A percentile compares a stretch with the other conserved stretches of the same genome.
Evolutionary conservation across 1,140 invertebrate genomes (phyloP).

Genomic region (Monochamus saltuarius): DNA sequence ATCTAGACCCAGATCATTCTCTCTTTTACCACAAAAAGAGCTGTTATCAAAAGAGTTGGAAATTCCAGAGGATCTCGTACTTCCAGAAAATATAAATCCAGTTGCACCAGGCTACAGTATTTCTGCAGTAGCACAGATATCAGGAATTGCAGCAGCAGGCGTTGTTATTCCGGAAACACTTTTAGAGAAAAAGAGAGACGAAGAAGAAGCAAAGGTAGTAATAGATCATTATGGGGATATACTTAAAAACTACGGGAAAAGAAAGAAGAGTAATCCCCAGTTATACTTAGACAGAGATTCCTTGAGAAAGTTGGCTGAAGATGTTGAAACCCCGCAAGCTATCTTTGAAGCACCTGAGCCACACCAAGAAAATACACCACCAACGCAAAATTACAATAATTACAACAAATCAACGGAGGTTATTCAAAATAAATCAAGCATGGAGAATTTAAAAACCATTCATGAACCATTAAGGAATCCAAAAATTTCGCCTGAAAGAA

Average conservation of each 20-base stretch:
- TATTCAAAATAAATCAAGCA: too few relatives aligned
- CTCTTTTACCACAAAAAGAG: slow-evolving; percentile 15
- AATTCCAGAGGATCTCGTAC: slow-evolving; percentile 6
- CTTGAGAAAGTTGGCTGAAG: slow-evolving; percentile 46
- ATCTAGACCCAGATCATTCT: slow-evolving; percentile 17
- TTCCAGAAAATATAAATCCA: slow-evolving; percentile 12
- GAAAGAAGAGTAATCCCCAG: slow-evolving; percentile 48
- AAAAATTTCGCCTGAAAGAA: too few relatives aligned
- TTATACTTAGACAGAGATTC: slow-evolving; percentile 21
- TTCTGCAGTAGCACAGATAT: slow-evolving; percentile 37
- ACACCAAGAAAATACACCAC: too few relatives aligned
- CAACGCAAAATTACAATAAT: too few relatives aligned
- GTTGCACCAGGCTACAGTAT: slow-evolving; percentile 27
- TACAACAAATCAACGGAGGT: too few relatives aligned
- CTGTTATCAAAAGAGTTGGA: neutral
- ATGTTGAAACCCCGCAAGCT: slow-evolving; percentile 15
- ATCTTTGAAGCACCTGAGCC: too few relatives aligned
- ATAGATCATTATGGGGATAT: slow-evolving; percentile 81
- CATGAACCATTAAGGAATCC: too few relatives aligned
- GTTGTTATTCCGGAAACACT: slow-evolving; percentile 44
- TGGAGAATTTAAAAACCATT: too few relatives aligned
- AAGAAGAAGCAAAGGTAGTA: slow-evolving; percentile 67
- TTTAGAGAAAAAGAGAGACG: slow-evolving; percentile 40
- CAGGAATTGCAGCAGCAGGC: slow-evolving; percentile 46
- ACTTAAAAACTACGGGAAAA: slow-evolving; percentile 65